Conservation (phyloP, 2,113 vertebrate species). For the Chaenogobius annularis region DNA sequence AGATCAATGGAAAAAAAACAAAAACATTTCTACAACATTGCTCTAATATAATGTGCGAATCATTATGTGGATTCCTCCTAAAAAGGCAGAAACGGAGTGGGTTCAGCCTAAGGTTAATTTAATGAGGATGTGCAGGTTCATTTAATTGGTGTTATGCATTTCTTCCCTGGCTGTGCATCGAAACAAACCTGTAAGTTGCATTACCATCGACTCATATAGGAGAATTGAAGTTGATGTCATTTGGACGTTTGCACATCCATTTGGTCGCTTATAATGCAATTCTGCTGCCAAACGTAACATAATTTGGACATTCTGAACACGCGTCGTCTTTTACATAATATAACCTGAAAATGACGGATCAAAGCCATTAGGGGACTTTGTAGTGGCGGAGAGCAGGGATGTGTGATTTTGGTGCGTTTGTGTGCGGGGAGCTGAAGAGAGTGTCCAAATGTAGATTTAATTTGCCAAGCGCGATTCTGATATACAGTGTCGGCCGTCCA, state of each 20-base stretch:
- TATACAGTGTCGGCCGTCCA: slow-evolving; percentile 76
- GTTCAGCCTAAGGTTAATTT: neutral
- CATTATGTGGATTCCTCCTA: slow-evolving; percentile 6
- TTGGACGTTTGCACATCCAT: slow-evolving; percentile 58
- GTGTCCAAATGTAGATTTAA: slow-evolving; percentile 78
- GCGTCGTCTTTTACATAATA: slow-evolving; percentile 69
- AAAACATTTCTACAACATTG: neutral
- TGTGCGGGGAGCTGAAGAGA: slow-evolving; percentile 62
- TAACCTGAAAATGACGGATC: slow-evolving; percentile 67
- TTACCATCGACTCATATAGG: slow-evolving; percentile 64
- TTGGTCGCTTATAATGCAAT: slow-evolving; percentile 67
- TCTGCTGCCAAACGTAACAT: slow-evolving; percentile 58
- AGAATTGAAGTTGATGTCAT: slow-evolving; percentile 70
- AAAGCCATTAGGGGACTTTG: slow-evolving; percentile 62
- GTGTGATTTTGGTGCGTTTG: slow-evolving; percentile 60
- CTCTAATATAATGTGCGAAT: neutral
- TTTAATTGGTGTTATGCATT: slow-evolving; percentile 43
- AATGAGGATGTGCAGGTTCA: slow-evolving; percentile 12
- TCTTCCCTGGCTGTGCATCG: slow-evolving; percentile 42
- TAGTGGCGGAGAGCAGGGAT: slow-evolving; percentile 31
- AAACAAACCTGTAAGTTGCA: slow-evolving; percentile 55
- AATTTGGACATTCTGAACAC: slow-evolving; percentile 61
- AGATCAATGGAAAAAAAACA: no score
- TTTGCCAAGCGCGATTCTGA: slow-evolving; percentile 76
- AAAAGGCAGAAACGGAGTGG: slow-evolving; percentile 2